Conservation (phyloP, 2,888 invertebrate genomes). For the Beris morrisii region DNA sequence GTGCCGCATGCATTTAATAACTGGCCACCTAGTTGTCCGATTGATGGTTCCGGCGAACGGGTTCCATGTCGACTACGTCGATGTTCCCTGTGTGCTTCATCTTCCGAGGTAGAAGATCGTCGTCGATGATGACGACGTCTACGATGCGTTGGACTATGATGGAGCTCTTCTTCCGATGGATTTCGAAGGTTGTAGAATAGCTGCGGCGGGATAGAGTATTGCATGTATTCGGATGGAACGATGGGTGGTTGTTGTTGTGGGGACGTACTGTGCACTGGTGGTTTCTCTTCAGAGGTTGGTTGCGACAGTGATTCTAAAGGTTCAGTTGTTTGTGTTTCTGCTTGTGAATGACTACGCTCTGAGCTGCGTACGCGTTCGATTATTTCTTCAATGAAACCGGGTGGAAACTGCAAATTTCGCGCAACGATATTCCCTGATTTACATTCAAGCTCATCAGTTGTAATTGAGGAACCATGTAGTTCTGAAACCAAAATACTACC, state of each 20-base stretch:
- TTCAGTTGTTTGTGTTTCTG: conserved; percentile 56
- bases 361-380: conserved; percentile 58
- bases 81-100: conserved; percentile 57
- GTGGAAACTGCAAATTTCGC: conserved; percentile 69
- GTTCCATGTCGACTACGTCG: conserved; percentile 51
- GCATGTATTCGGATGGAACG: conserved; percentile 56
- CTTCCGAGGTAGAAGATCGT: conserved; percentile 61
- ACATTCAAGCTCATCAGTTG: conserved; percentile 71
- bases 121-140: conserved; percentile 60
- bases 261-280: conserved; percentile 30
- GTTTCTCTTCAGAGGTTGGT: conserved; percentile 24
- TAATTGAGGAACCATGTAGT: conserved; percentile 74
- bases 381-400: conserved; percentile 69
- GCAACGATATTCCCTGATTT: conserved; percentile 69
- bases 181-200: conserved; percentile 58
- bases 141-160: conserved; percentile 55
- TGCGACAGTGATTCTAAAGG: conserved; percentile 47
- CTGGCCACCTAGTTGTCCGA: conserved; percentile 71
- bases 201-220: conserved; percentile 59
- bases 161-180: conserved; percentile 50
- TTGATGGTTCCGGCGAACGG: conserved; percentile 64
- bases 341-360: conserved; percentile 46
- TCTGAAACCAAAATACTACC: conserved; percentile 79
- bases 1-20: conserved; percentile 70
- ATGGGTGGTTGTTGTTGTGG: conserved; percentile 56